Percentiles rank a stretch among this genome's conserved stretches.
phyloP scores from a whole-genome alignment of 2,797 vertebrate species.

The Oophaga sylvatica region DNA sequence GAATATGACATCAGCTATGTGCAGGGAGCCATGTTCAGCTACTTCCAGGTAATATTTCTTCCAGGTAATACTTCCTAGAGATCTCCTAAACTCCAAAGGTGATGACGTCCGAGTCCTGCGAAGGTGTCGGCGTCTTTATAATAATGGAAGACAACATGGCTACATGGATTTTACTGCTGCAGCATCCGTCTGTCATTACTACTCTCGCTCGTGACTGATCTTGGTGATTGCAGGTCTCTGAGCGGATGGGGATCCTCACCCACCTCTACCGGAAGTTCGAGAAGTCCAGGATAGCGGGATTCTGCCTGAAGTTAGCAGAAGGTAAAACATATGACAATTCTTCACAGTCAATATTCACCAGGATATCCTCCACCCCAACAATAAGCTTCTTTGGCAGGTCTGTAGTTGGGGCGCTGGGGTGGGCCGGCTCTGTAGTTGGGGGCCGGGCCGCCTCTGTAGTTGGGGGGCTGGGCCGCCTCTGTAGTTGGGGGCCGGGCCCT shows the following conservation, averaged over 20 bases:
- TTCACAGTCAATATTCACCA: too few species aligned
- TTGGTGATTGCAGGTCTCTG: conserved; percentile 75
- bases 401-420: background rate
- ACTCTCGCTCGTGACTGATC: background rate
- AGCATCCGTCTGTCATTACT: too few species aligned
- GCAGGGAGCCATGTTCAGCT: conserved; percentile 83
- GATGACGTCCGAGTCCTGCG: too few species aligned
- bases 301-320: conserved; percentile 85
- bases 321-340: conserved; percentile 68
- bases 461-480: too few species aligned
- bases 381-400: background rate
- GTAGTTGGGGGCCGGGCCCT: too few species aligned
- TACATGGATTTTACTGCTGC: too few species aligned
- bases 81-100: too few species aligned
- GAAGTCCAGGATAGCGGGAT: conserved; percentile 88
- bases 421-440: background rate
- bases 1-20: conserved; percentile 78
- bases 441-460: background rate
- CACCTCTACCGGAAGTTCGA: conserved; percentile 89
- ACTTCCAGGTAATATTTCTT: conserved; percentile 86
- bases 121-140: too few species aligned
- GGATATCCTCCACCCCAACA: too few species aligned
- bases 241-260: conserved; percentile 85
- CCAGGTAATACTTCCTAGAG: conserved; percentile 73
- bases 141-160: too few species aligned